Evolutionary conservation across 2,888 invertebrate genomes (phyloP).

Genomic region (Drosophila acutilabella): DNA sequence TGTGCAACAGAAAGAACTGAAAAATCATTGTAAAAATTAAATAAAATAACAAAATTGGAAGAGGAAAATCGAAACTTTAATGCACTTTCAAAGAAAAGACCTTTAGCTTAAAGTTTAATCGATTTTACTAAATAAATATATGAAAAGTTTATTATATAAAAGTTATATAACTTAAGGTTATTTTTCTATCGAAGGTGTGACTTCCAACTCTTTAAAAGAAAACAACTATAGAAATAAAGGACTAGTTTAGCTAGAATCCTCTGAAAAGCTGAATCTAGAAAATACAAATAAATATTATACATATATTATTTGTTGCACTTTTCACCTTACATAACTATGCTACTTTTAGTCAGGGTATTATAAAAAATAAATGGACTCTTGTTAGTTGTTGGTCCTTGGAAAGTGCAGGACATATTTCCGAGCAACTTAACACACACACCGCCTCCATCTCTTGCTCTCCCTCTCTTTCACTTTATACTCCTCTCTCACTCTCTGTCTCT

Average conservation of each 20-base stretch:
- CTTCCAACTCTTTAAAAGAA: too few species aligned
- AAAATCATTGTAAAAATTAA: slow-evolving; percentile 21
- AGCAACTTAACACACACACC: slow-evolving; percentile 5
- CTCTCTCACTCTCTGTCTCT: too few species aligned
- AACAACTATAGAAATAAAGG: too few species aligned
- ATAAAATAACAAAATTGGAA: not conserved
- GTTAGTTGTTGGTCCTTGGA: slow-evolving; percentile 9
- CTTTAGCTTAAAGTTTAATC: too few species aligned
- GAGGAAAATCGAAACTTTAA: not conserved
- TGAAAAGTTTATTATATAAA: too few species aligned
- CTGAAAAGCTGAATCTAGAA: too few species aligned
- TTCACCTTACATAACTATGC: not conserved
- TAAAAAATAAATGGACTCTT: slow-evolving; percentile 7
- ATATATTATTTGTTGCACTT: too few species aligned
- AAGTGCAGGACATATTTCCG: slow-evolving; percentile 22
- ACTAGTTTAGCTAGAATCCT: too few species aligned
- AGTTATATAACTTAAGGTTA: too few species aligned
- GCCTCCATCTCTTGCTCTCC: not conserved
- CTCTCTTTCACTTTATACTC: not conserved
- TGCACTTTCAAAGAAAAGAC: not conserved
- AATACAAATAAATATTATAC: too few species aligned
- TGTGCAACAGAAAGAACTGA: slow-evolving; percentile 38
- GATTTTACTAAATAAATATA: too few species aligned
- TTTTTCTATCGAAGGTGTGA: too few species aligned
- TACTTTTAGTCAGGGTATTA: not conserved